Base-by-base conservation (phyloP, 2,797 vertebrate species). In the Valencia hispanica region DNA sequence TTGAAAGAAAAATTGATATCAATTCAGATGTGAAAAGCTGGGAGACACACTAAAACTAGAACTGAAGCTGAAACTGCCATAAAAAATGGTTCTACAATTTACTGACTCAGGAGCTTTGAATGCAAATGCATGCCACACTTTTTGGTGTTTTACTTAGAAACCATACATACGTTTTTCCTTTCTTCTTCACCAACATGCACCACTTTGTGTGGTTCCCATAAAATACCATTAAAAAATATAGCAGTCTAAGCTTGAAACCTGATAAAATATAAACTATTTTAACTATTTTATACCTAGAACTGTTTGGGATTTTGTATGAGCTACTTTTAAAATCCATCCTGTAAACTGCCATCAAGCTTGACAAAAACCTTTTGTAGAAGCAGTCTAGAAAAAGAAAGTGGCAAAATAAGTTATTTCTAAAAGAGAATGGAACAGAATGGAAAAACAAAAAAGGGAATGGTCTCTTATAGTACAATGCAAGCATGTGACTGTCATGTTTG, bases 321-420 rank as follows among this genome's bases (percentile, higher is more conserved):
- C 2, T 55, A 25, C 53, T 25, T 53, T 22, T 22, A 53, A 11
- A 50, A 18, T 20, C 2, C 18, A 1, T 53, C 22, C 10, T 53
- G 5, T 53, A 53, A 53, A 53, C 73, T 83, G 74, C 57, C 84
- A 88, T 84, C 63, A 80, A 89, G 87, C 73, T 75, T 17, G 70
- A 74, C 27, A 74, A 45, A 86, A 83, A 36, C 53, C 20, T 2
- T 59, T 59, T 32, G 51, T 7, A 59, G 15, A 10, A 14, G 27
- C 55, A 30, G n/a, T 57, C 55, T 15, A 30, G 12, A 30, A 14
- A 57, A 57, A n/a, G n/a, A n/a, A n/a, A n/a, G n/a, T n/a, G n/a
- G n/a, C n/a, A 78, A 63, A 30, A 39, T 1, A 68, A 77, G 34
- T 53, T 39, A 70, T 22, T 53, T 74, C n/a, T 74, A 68, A 55